Evolutionary conservation across 1,140 invertebrate species (phyloP), one percentile per base, ranked within the genome.

Genomic region (Saccostrea cuccullata): DNA sequence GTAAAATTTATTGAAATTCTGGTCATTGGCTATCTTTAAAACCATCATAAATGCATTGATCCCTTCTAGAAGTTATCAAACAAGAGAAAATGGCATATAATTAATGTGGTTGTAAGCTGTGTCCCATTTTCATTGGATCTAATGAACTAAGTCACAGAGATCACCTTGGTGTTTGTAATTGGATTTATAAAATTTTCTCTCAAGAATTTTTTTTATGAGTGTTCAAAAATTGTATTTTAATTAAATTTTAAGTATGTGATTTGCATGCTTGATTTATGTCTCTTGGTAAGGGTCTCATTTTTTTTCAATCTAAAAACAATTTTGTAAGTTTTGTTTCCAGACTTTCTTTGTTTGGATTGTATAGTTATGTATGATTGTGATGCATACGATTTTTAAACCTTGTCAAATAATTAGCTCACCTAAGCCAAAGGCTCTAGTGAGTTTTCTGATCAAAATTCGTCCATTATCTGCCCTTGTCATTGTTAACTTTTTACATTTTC

Each of bases 1-100:
- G 70, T 77, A 26, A 77, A 47, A 77, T 77, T 77, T 77, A 17
- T 26, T 30, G 30, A 77, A 77, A 64, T 36, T 77, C 23, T 77
- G 70, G 30, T 77, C 30, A 77, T 30, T 15, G 26, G 70, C 26
- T 77, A 77, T 77, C 70, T 77, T 77, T 30, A 26, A 77, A 26
- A 5, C 70, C 13, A 26, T 77, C 70, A 40, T 77, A 77, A 77
- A 77, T 30, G 70, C 13, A 30, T 77, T 77, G 70, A 77, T 77
- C 70, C 30, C 70, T 36, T 77, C 23, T 36, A 30, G 70, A 64
- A n/a, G 58, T 64, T 64, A 64, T 64, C 30, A 26, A 77, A 77
- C 26, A 77, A 30, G 23, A 77, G 23, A 26, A 77, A 77, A 77
- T 77, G 26, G 13, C 70, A 4, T 77, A 30, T 77, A 77, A 77